Percentiles rank a stretch among this genome's conserved stretches.
Evolutionary conservation across 2,888 invertebrate genomes (phyloP).

Genomic region (Phrixothrix hirtus): DNA sequence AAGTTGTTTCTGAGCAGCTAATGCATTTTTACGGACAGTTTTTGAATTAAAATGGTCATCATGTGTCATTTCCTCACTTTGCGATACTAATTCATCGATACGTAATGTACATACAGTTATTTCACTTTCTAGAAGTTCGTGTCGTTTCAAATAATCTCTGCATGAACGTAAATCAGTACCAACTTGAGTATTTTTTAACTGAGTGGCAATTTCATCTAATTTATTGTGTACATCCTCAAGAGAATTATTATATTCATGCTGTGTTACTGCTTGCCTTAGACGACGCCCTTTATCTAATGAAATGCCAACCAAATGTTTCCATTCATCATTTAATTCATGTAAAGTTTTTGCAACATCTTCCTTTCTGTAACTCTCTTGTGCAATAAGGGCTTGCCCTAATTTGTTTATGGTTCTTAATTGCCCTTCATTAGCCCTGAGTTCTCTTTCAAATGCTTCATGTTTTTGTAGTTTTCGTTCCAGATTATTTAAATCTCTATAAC

Average conservation of each 20-base stretch:
- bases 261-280: slow-evolving; percentile 87
- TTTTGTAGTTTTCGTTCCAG: slow-evolving; percentile 90
- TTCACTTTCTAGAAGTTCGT: slow-evolving; percentile 86
- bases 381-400: slow-evolving; percentile 73
- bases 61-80: slow-evolving; percentile 88
- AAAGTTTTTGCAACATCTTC: slow-evolving; percentile 71
- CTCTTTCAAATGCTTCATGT: slow-evolving; percentile 95
- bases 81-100: slow-evolving; percentile 74
- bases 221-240: slow-evolving; percentile 89
- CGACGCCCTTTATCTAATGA: slow-evolving; percentile 70
- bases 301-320: slow-evolving; percentile 73
- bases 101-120: slow-evolving; percentile 81
- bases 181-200: slow-evolving; percentile 78
- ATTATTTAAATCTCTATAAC: slow-evolving; percentile 87
- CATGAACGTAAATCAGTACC: slow-evolving; percentile 91
- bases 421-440: slow-evolving; percentile 92
- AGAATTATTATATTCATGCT: slow-evolving; percentile 75
- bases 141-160: slow-evolving; percentile 86
- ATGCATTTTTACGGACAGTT: slow-evolving; percentile 78
- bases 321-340: slow-evolving; percentile 72
- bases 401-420: slow-evolving; percentile 86
- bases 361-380: slow-evolving; percentile 71
- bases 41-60: slow-evolving; percentile 94
- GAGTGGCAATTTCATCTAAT: slow-evolving; percentile 80
- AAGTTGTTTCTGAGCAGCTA: slow-evolving; percentile 72